Conservation (phyloP, 2,797 vertebrate species). For the Fundulus diaphanus region DNA sequence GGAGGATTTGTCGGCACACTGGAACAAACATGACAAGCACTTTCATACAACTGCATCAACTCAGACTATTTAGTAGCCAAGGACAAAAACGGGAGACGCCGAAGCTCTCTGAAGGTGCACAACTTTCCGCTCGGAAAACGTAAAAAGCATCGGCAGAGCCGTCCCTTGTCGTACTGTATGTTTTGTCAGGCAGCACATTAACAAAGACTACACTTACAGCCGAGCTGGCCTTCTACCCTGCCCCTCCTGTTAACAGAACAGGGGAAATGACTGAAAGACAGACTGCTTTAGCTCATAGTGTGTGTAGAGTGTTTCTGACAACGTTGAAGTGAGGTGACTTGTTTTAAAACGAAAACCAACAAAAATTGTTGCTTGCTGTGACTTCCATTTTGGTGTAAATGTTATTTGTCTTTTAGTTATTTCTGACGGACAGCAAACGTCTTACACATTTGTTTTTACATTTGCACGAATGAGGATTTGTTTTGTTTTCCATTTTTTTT, state of each 20-base stretch:
- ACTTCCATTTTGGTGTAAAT: slow-evolving; percentile 91
- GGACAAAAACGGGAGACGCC: slow-evolving; percentile 45
- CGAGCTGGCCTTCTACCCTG: slow-evolving; percentile 82
- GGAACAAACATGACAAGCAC: slow-evolving; percentile 66
- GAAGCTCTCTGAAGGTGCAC: slow-evolving; percentile 60
- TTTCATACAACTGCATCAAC: slow-evolving; percentile 67
- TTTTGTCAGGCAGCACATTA: slow-evolving; percentile 50
- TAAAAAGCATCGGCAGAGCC: slow-evolving; percentile 33
- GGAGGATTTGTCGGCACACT: slow-evolving; percentile 26
- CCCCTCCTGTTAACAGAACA: slow-evolving; percentile 75
- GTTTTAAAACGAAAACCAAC: slow-evolving; percentile 36
- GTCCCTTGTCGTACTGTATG: slow-evolving; percentile 63
- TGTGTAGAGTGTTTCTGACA: slow-evolving; percentile 87
- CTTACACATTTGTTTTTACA: slow-evolving; percentile 62
- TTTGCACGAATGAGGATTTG: slow-evolving; percentile 90
- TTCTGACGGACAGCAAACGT: slow-evolving; percentile 80
- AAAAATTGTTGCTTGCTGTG: slow-evolving; percentile 90
- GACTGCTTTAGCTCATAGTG: slow-evolving; percentile 83
- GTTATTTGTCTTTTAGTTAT: slow-evolving; percentile 91
- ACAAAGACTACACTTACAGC: slow-evolving; percentile 78
- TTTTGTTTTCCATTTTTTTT: slow-evolving; percentile 79
- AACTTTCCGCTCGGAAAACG: slow-evolving; percentile 55
- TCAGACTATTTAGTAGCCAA: slow-evolving; percentile 64
- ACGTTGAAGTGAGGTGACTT: slow-evolving; percentile 77
- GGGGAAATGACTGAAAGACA: slow-evolving; percentile 89